Evolutionary conservation across 2,113 vertebrate genomes (phyloP), one percentile per base, ranked within the genome.

Genomic region (Pelecanus crispus): DNA sequence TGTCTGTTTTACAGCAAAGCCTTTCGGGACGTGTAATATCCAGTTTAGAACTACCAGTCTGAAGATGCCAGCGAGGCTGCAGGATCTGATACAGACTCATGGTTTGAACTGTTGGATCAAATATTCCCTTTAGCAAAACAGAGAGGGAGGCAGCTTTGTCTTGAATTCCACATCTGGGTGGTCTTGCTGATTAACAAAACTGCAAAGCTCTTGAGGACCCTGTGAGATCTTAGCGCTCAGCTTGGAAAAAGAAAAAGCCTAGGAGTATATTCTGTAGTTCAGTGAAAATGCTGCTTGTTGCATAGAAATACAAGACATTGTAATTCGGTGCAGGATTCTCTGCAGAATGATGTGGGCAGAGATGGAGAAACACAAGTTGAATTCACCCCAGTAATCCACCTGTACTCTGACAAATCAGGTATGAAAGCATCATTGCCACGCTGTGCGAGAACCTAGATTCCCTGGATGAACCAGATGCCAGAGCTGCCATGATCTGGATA

Each of bases 401-500:
- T 95, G 34, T 82, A 5, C 80, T 91, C 38, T 94, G 78, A 38
- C 71, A 36, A 63, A 55, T 68, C 94, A 99, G 99, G 97, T 99
- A 99, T 38, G 99, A 99, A 96, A 99, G 99, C 97, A 99, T 99
- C 97, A 99, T 99, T 45, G 99, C 99, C 81, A 99, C 99, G 1
- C 97, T 99, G 29, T 99, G 99, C 44, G 99, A 99, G 97, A 99
- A 99, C 94, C 98, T 99, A 36, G 99, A 99, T 97, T 99, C 99
- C 5, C 97, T 99, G 97, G 99, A 99, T 75, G 99, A 99, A 82
- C 99, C 99, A 5, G 99, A 99, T 10, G 99, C 99, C 26, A 99
- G 99, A 29, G 99, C 99, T 38, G 99, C 99, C 92, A 99, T 99
- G 99, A 99, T 99, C 96, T 99, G 99, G 99, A 99, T 99, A n/a